phyloP scores from a whole-genome alignment of 92 coral and sea anemone genomes.

The Diadumene lineata region DNA sequence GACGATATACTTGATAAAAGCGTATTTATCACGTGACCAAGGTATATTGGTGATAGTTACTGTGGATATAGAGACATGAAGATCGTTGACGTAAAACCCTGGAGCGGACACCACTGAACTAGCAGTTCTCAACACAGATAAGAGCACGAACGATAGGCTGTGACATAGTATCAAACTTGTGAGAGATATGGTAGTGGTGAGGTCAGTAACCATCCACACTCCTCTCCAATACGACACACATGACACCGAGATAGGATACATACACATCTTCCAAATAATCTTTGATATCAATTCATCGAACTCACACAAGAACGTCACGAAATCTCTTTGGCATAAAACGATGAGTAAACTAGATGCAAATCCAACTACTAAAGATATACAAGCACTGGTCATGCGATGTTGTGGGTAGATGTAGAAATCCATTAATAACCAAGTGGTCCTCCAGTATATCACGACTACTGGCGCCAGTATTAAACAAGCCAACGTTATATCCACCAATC shows the following conservation, averaged over 20 bases:
- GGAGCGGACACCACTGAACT: constrained; percentile 15
- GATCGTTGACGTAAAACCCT: constrained; percentile 21
- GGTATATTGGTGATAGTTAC: background rate
- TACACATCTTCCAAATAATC: constrained; percentile 15
- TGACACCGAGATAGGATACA: constrained; percentile 34
- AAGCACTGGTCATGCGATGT: constrained; percentile 22
- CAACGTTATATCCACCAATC: constrained; percentile 8
- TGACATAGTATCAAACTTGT: constrained; percentile 29
- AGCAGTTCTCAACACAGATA: constrained; percentile 17
- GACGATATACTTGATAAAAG: background rate
- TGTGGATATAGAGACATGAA: background rate
- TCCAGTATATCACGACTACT: constrained; percentile 45
- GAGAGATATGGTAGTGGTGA: background rate
- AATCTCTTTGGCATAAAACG: background rate
- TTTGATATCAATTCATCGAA: background rate
- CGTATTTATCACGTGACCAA: no score
- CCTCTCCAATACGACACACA: constrained; percentile 68
- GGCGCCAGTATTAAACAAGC: constrained; percentile 44
- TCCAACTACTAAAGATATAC: background rate
- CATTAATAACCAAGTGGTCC: constrained; percentile 63
- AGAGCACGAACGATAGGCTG: constrained; percentile 12
- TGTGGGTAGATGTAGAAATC: constrained; percentile 51
- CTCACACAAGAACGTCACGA: background rate
- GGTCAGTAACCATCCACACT: constrained; percentile 48
- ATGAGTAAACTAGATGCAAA: background rate